Conservation (phyloP, 2,113 vertebrate genomes). For the Pipa parva region DNA sequence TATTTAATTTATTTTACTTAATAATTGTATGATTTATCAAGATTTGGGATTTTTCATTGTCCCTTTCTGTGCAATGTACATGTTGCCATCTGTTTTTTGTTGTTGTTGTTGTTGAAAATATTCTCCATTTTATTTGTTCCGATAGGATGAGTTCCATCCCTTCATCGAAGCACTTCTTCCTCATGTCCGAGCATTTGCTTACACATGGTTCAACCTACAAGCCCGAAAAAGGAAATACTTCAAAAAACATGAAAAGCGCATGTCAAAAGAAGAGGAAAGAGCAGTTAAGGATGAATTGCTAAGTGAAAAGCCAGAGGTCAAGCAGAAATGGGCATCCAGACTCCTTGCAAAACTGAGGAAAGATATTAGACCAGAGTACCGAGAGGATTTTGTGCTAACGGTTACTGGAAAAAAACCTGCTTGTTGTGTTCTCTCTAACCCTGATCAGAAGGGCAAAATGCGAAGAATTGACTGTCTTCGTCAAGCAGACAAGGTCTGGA, state of each 20-base stretch:
- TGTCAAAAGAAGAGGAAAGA: slow-evolving; percentile 98
- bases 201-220: slow-evolving; percentile 99
- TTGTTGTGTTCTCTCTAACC: slow-evolving; percentile 97
- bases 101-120: background rate
- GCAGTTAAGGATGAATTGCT: slow-evolving; percentile 97
- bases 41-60: no score
- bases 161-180: slow-evolving; percentile 98
- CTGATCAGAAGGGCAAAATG: slow-evolving; percentile 99
- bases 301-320: slow-evolving; percentile 96
- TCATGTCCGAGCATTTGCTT: slow-evolving; percentile 94
- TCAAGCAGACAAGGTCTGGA: slow-evolving; percentile 97
- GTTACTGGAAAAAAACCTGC: slow-evolving; percentile 96
- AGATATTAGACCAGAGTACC: slow-evolving; percentile 97
- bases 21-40: no score
- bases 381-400: slow-evolving; percentile 98
- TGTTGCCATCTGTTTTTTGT: background rate
- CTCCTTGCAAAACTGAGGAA: slow-evolving; percentile 96
- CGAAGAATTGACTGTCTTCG: slow-evolving; percentile 97
- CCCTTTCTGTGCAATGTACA: background rate
- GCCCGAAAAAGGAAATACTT: slow-evolving; percentile 98
- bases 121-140: slow-evolving; percentile 25
- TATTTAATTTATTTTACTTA: no score
- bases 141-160: slow-evolving; percentile 98
- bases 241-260: slow-evolving; percentile 98
- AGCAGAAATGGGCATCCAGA: slow-evolving; percentile 98